Percentiles rank a stretch among this genome's conserved stretches.
Evolutionary conservation across 2,113 vertebrate genomes (phyloP).

Genomic region (Callopanchax toddi): DNA sequence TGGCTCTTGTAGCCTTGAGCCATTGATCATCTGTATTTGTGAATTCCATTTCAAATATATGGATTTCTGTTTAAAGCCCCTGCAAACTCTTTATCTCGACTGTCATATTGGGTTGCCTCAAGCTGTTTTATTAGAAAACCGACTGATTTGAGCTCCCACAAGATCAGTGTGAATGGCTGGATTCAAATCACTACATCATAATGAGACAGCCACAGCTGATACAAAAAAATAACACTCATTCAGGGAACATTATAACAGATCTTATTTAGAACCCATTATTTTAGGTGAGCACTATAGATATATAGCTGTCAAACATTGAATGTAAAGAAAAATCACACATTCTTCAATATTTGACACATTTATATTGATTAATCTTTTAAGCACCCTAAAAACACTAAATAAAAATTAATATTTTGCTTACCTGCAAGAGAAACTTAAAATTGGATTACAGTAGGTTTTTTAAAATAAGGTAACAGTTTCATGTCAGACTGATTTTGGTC

Average conservation of each 20-base stretch:
- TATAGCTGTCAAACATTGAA: neutral
- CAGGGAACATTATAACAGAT: neutral
- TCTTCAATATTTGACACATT: too few relatives aligned
- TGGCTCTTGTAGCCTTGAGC: conserved; percentile 9
- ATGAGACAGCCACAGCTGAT: conserved; percentile 6
- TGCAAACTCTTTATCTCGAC: conserved; percentile 33
- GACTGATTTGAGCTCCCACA: conserved; percentile 18
- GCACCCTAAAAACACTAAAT: too few relatives aligned
- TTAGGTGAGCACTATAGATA: neutral
- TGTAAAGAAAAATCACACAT: too few relatives aligned
- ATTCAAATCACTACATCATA: conserved; percentile 23
- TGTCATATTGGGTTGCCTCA: conserved; percentile 23
- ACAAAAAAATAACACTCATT: neutral
- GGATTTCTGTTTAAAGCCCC: neutral
- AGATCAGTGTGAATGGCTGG: conserved; percentile 25
- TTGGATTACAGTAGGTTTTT: too few relatives aligned
- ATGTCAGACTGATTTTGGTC: too few relatives aligned
- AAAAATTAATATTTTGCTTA: too few relatives aligned
- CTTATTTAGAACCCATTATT: neutral
- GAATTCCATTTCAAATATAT: conserved; percentile 31
- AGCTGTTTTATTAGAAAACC: conserved; percentile 32
- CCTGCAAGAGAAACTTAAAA: too few relatives aligned
- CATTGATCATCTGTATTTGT: conserved; percentile 31
- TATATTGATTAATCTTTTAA: too few relatives aligned
- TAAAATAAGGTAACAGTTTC: too few relatives aligned